Conservation (phyloP, 2,888 invertebrate species). For the Eucera pruinosa region DNA sequence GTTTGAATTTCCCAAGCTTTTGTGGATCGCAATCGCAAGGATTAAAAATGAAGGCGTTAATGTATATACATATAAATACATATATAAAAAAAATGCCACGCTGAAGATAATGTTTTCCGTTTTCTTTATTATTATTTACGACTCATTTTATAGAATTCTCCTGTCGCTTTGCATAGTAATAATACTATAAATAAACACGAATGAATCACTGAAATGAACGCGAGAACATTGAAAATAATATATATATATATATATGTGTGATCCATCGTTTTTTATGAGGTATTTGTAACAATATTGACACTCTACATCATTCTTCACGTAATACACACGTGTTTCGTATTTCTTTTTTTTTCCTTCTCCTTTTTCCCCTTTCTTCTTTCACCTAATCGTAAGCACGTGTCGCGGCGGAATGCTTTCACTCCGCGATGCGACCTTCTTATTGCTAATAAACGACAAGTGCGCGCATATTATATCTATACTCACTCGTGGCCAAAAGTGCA, state of each 20-base stretch:
- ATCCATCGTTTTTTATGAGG: constrained; percentile 70
- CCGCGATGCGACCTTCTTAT: constrained; percentile 59
- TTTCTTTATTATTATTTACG: constrained; percentile 76
- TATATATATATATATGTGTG: too few species aligned
- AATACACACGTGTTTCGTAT: constrained; percentile 66
- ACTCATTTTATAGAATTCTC: constrained; percentile 77
- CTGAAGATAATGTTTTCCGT: constrained; percentile 63
- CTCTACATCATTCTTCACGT: constrained; percentile 72
- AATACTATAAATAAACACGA: constrained; percentile 76
- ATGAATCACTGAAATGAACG: constrained; percentile 69
- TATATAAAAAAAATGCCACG: constrained; percentile 30
- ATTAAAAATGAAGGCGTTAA: constrained; percentile 25
- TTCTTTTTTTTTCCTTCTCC: too few species aligned
- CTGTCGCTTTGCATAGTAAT: constrained; percentile 76
- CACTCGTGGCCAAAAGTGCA: too few species aligned
- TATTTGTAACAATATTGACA: constrained; percentile 76
- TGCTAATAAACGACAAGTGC: constrained; percentile 69
- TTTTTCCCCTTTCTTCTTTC: too few species aligned
- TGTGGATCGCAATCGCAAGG: constrained; percentile 17
- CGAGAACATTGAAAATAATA: constrained; percentile 70
- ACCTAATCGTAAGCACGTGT: constrained; percentile 51
- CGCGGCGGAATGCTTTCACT: constrained; percentile 42
- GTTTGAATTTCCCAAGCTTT: too few species aligned
- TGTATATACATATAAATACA: too few species aligned
- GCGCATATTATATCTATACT: constrained; percentile 18